A percentile compares a stretch with the other conserved stretches of the same genome.
These are phyloP conservation scores for Diadophis punctatus DNA, from an alignment of 2,113 vertebrate species.

Conservation along the genomic window DNA sequence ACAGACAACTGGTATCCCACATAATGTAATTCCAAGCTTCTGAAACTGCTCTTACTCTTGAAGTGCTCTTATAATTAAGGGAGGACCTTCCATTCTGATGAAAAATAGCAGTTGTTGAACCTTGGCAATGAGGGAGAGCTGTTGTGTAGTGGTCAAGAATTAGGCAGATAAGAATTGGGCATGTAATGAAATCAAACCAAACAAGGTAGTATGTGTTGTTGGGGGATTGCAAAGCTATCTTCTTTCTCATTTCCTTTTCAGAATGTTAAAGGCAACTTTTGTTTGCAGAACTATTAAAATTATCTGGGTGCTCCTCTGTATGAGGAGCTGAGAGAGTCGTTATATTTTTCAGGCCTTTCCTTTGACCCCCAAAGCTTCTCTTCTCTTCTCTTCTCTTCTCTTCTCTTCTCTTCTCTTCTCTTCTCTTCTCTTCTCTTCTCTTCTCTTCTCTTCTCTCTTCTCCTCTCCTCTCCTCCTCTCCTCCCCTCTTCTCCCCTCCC, in stretches of 20 bases:
- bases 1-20: not conserved
- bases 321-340: not conserved
- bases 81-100: not conserved
- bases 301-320: not conserved
- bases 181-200: not conserved
- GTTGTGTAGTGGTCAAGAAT: not conserved
- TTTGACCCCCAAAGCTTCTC: not conserved
- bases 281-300: not conserved
- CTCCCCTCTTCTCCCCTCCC: too few species aligned
- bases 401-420: accelerated
- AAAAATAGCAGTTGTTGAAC: not conserved
- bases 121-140: not conserved
- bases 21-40: not conserved
- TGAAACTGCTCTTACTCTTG: not conserved
- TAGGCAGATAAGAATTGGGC: not conserved
- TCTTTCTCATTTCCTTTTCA: not conserved
- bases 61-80: too few species aligned
- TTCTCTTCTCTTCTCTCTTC: too few species aligned
- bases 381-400: too few species aligned
- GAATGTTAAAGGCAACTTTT: not conserved
- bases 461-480: not conserved
- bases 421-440: too few species aligned
- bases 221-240: not conserved
- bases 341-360: not conserved
- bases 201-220: not conserved